Evolutionary conservation across 2,797 vertebrate species (phyloP).

Genomic region (Malurus splendens): DNA sequence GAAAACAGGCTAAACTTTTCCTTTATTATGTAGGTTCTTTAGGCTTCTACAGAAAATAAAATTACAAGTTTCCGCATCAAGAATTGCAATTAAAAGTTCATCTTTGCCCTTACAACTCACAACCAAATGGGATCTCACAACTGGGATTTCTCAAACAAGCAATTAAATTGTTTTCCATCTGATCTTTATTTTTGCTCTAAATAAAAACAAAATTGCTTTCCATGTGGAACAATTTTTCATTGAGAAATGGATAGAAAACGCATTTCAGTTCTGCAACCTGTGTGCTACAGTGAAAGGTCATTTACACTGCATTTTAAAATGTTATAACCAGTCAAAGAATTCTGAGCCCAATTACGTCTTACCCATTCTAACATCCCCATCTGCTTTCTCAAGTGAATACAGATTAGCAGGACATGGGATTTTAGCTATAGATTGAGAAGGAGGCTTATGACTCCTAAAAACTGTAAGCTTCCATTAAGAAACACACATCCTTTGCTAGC

Average conservation of each 20-base stretch:
- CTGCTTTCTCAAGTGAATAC: background rate
- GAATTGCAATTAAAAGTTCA: slow-evolving; percentile 7
- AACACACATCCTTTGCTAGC: background rate
- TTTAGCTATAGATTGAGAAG: background rate
- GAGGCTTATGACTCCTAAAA: background rate
- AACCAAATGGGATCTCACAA: background rate
- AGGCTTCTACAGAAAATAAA: background rate
- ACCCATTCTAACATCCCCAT: background rate
- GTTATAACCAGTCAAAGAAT: background rate
- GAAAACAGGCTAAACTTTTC: slow-evolving; percentile 23
- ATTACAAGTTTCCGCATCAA: background rate
- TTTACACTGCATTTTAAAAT: background rate
- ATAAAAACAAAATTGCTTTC: background rate
- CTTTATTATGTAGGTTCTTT: background rate
- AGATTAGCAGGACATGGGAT: background rate
- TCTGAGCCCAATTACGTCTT: background rate
- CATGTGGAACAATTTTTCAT: background rate
- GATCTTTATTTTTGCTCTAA: background rate
- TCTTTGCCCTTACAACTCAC: background rate
- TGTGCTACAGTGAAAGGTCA: background rate
- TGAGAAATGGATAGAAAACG: background rate
- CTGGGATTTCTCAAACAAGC: background rate
- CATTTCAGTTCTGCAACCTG: background rate
- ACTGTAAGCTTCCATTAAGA: background rate
- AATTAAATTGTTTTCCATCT: background rate